These are phyloP conservation scores for Lordiphosa stackelbergi DNA, from an alignment of 1,140 invertebrate genomes.

Conservation along the genomic window DNA sequence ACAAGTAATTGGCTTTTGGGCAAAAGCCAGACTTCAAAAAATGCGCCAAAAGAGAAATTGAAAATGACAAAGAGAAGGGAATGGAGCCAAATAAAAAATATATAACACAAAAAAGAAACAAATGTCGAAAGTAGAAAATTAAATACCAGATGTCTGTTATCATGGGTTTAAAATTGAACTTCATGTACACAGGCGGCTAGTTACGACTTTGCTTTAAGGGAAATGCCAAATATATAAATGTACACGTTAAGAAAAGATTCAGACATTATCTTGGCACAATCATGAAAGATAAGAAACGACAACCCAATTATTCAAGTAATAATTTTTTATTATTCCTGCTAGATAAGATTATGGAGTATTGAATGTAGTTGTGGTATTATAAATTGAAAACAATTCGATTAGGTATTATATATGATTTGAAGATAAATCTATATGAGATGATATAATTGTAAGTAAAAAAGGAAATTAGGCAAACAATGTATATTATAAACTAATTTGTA, in stretches of 20 bases:
- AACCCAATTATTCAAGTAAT: conserved; percentile 11
- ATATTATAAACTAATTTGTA: not conserved
- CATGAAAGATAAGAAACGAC: conserved; percentile 29
- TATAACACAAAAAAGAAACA: too few species aligned
- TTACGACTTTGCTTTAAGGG: not conserved
- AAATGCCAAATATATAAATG: not conserved
- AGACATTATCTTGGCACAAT: conserved; percentile 5
- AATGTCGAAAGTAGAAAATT: too few species aligned
- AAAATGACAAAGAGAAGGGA: not conserved
- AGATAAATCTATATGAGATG: not conserved
- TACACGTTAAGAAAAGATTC: too few species aligned
- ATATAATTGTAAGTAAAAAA: too few species aligned
- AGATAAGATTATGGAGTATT: conserved; percentile 37
- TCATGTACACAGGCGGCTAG: too few species aligned
- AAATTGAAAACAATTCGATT: conserved; percentile 15
- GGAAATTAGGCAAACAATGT: not conserved
- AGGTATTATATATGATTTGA: conserved; percentile 13
- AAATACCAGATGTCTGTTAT: too few species aligned
- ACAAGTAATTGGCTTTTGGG: conserved; percentile 5
- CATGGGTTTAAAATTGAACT: too few species aligned
- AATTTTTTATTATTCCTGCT: conserved; percentile 26
- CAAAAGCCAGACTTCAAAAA: conserved; percentile 4
- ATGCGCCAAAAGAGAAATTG: not conserved
- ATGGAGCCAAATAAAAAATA: too few species aligned
- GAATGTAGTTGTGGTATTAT: not conserved